A percentile compares a stretch with the other conserved stretches of the same genome.
These are phyloP conservation scores for Lasius platythorax DNA, from an alignment of 2,888 invertebrate genomes.

Conservation along the genomic window DNA sequence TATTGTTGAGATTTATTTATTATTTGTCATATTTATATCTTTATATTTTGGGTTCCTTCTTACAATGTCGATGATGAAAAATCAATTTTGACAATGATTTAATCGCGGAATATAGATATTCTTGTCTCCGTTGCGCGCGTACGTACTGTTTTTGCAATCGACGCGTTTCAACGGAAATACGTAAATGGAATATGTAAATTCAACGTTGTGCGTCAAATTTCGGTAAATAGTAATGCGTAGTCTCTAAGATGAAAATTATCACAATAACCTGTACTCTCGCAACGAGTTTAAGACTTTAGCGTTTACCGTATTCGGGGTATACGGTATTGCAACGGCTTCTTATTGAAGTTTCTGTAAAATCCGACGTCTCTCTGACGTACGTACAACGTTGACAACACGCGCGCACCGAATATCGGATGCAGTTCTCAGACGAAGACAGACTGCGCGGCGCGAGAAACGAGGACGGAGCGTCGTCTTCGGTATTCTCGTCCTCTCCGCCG, in stretches of 20 bases:
- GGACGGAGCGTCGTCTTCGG: constrained; percentile 43
- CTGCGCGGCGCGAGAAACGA: constrained; percentile 52
- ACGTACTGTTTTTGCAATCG: not conserved
- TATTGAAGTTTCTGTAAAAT: constrained; percentile 55
- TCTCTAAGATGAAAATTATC: not conserved
- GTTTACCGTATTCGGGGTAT: not conserved
- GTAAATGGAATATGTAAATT: not conserved
- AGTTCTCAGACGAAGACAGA: constrained; percentile 45
- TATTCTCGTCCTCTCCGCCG: constrained; percentile 43
- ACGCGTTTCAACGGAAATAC: not conserved
- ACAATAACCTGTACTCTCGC: not conserved
- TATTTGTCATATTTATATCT: not conserved
- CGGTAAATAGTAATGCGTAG: not conserved
- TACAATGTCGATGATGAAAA: not conserved
- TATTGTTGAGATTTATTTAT: not conserved
- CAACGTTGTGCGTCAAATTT: not conserved
- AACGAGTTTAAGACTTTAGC: not conserved
- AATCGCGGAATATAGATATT: not conserved
- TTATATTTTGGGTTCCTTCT: not conserved
- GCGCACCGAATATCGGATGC: constrained; percentile 25
- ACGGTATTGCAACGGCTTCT: not conserved
- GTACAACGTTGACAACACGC: constrained; percentile 31
- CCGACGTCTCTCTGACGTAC: constrained; percentile 54
- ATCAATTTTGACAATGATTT: not conserved
- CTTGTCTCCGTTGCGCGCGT: not conserved